Percentiles rank a stretch among this genome's conserved stretches.
Conservation (phyloP, 1,140 invertebrate genomes). For the Phthorimaea operculella region DNA sequence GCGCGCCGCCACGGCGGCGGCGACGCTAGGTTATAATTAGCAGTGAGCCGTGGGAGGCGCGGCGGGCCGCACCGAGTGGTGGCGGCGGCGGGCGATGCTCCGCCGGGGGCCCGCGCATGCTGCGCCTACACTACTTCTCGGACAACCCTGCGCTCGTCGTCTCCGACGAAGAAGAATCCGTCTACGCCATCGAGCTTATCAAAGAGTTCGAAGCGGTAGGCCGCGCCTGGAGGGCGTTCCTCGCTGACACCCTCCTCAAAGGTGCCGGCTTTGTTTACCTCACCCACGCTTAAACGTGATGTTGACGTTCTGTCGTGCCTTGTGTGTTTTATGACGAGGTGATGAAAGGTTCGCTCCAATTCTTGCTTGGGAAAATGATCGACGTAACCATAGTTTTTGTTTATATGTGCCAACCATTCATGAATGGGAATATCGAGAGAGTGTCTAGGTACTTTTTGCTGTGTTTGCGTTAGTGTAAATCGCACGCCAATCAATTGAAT, state of each 20-base stretch:
- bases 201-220: conserved; percentile 85
- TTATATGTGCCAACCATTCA: too few relatives aligned
- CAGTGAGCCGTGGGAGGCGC: conserved; percentile 54
- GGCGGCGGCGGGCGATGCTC: conserved; percentile 48
- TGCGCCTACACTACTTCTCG: conserved; percentile 84
- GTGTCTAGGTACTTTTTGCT: too few relatives aligned
- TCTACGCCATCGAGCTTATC: conserved; percentile 83
- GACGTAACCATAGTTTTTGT: too few relatives aligned
- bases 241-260: conserved; percentile 77
- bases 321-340: too few relatives aligned
- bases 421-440: too few relatives aligned
- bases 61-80: conserved; percentile 45
- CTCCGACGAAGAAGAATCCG: conserved; percentile 69
- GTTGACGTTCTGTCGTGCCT: conserved; percentile 20
- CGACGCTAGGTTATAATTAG: conserved; percentile 43
- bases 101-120: conserved; percentile 67
- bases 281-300: conserved; percentile 36
- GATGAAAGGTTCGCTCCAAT: too few relatives aligned
- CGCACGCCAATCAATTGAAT: too few relatives aligned
- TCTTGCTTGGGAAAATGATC: too few relatives aligned
- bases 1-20: conserved; percentile 11
- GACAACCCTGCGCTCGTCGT: conserved; percentile 74
- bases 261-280: conserved; percentile 68
- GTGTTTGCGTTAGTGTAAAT: too few relatives aligned
- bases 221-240: conserved; percentile 77